phyloP scores from a whole-genome alignment of 2,797 vertebrate genomes.

The Typhlichthys eigenmanni region DNA sequence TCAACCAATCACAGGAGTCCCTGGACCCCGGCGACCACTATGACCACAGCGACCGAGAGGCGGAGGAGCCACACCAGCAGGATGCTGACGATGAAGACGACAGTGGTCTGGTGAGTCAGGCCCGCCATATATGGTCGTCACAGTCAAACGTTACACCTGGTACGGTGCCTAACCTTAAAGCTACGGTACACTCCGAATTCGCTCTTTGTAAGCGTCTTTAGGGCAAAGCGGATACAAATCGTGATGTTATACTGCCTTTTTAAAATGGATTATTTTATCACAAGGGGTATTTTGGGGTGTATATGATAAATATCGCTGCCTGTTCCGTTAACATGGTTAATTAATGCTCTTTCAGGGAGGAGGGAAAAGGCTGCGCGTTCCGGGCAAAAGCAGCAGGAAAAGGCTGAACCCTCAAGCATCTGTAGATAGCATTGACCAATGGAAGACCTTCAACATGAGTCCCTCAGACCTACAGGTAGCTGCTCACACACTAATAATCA shows the following conservation, averaged over 20 bases:
- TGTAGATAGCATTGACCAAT: slow-evolving; percentile 84
- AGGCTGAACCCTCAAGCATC: slow-evolving; percentile 86
- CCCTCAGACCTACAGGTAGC: slow-evolving; percentile 77
- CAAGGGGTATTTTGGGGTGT: too few relatives aligned
- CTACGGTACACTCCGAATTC: too few relatives aligned
- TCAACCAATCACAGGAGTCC: slow-evolving; percentile 81
- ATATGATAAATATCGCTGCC: neutral
- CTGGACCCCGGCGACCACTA: slow-evolving; percentile 78
- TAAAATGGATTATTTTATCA: too few relatives aligned
- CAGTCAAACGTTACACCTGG: neutral
- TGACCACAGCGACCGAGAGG: slow-evolving; percentile 80
- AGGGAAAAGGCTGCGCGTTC: slow-evolving; percentile 80
- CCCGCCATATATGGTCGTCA: neutral
- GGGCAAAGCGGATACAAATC: too few relatives aligned
- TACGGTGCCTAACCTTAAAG: too few relatives aligned
- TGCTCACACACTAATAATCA: neutral
- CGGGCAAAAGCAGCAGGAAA: slow-evolving; percentile 85
- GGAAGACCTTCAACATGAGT: slow-evolving; percentile 80
- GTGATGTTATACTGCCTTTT: too few relatives aligned
- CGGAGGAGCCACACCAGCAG: slow-evolving; percentile 75
- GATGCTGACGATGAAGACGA: slow-evolving; percentile 89
- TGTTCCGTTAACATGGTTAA: neutral
- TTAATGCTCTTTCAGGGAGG: slow-evolving; percentile 58
- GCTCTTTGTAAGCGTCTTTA: too few relatives aligned
- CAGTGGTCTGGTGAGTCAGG: slow-evolving; percentile 77